Conservation (phyloP, 2,113 vertebrate genomes). For the Gulo gulo region DNA sequence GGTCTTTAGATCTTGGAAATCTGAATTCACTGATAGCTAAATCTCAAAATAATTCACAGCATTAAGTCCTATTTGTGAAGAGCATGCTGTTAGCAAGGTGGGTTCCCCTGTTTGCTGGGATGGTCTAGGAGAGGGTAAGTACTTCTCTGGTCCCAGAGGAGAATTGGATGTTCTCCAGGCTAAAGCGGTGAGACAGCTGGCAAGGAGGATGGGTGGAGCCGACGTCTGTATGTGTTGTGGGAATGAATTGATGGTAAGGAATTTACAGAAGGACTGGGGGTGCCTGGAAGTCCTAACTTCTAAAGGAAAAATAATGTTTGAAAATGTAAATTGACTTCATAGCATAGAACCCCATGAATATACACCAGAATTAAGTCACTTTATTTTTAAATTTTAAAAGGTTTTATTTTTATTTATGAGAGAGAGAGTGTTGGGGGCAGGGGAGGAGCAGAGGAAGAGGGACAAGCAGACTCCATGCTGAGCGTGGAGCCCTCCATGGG, state of each 20-base stretch:
- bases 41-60: neutral
- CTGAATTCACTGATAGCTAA: neutral
- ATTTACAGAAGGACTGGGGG: neutral
- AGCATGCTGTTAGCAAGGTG: neutral
- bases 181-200: neutral
- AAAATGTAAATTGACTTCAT: neutral
- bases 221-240: neutral
- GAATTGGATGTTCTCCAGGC: neutral
- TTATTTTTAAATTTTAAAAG: neutral
- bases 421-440: neutral
- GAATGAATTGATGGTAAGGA: neutral
- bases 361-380: neutral
- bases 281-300: neutral
- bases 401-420: neutral
- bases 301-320: slow-evolving; percentile 21
- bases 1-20: neutral
- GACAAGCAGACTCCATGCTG: neutral
- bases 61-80: neutral
- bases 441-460: neutral
- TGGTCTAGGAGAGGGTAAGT: neutral
- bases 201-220: neutral
- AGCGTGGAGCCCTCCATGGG: neutral
- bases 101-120: neutral
- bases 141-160: neutral
- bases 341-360: neutral